Conservation (phyloP, 2,888 invertebrate genomes). For the Capitulum mitella region DNA sequence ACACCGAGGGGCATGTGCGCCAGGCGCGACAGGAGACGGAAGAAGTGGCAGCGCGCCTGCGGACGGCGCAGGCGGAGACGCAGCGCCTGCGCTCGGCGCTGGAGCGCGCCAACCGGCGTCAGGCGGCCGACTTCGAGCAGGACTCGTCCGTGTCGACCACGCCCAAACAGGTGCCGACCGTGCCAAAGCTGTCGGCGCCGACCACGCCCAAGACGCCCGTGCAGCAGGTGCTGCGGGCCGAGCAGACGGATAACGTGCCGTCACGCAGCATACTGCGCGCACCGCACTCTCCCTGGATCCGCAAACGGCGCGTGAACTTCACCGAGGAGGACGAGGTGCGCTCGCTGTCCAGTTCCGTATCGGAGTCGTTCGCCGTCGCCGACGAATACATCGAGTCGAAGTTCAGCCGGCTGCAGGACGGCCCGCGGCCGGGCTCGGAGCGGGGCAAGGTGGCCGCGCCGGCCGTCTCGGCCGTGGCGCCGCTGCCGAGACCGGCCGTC, state of each 20-base stretch:
- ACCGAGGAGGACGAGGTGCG: slow-evolving; percentile 17
- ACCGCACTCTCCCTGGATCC: slow-evolving; percentile 13
- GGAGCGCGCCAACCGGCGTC: not conserved
- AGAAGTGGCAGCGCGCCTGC: not conserved
- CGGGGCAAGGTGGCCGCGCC: not conserved
- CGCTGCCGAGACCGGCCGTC: not conserved
- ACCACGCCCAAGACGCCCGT: slow-evolving; percentile 13
- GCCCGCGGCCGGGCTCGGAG: not conserved
- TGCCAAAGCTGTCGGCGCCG: not conserved
- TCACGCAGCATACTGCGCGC: slow-evolving; percentile 20
- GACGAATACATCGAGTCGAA: not conserved
- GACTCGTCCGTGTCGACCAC: not conserved
- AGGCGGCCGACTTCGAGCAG: not conserved
- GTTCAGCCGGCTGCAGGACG: not conserved
- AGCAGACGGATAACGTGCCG: not conserved
- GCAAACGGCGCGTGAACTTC: slow-evolving; percentile 8
- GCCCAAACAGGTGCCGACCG: not conserved
- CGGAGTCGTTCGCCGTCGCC: not conserved
- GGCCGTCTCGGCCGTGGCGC: slow-evolving; percentile 14
- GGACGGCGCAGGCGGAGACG: not conserved
- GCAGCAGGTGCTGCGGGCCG: not conserved
- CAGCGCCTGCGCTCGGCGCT: not conserved
- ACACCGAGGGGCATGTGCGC: not conserved
- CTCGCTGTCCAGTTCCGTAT: slow-evolving; percentile 13
- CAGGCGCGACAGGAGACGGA: slow-evolving; percentile 3